phyloP scores from a whole-genome alignment of 2,797 vertebrate species.

The Telmatherina bonti region DNA sequence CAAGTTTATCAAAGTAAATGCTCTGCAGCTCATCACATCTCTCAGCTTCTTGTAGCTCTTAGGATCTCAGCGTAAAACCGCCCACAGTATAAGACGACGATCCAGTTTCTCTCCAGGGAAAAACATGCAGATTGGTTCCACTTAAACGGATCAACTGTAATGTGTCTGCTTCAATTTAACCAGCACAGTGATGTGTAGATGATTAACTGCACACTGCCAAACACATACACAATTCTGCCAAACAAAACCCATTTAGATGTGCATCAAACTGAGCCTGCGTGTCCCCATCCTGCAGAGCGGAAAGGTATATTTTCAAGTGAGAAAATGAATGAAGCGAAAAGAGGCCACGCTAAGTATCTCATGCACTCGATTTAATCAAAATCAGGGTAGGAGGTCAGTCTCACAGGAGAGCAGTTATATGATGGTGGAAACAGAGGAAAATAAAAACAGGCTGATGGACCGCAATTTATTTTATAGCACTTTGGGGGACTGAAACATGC shows the following conservation, averaged over 20 bases:
- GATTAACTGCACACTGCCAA: slow-evolving; percentile 6
- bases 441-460: not conserved
- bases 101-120: slow-evolving; percentile 11
- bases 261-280: not conserved
- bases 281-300: not conserved
- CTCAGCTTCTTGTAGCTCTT: not conserved
- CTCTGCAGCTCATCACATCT: not conserved
- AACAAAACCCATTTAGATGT: not conserved
- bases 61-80: slow-evolving; percentile 12
- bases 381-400: slow-evolving; percentile 6
- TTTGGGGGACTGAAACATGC: not conserved
- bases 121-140: slow-evolving; percentile 52
- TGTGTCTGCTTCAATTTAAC: slow-evolving; percentile 33
- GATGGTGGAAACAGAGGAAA: not conserved
- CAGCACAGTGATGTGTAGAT: slow-evolving; percentile 16
- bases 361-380: slow-evolving; percentile 10
- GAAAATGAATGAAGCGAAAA: slow-evolving; percentile 4
- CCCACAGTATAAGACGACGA: slow-evolving; percentile 29
- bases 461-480: not conserved
- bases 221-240: not conserved
- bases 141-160: slow-evolving; percentile 61
- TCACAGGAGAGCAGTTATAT: not conserved
- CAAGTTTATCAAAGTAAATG: not conserved
- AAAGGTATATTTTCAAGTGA: slow-evolving; percentile 8
- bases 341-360: not conserved